These are phyloP conservation scores for Camelus bactrianus DNA, from an alignment of 2,113 vertebrate species.

Conservation along the genomic window DNA sequence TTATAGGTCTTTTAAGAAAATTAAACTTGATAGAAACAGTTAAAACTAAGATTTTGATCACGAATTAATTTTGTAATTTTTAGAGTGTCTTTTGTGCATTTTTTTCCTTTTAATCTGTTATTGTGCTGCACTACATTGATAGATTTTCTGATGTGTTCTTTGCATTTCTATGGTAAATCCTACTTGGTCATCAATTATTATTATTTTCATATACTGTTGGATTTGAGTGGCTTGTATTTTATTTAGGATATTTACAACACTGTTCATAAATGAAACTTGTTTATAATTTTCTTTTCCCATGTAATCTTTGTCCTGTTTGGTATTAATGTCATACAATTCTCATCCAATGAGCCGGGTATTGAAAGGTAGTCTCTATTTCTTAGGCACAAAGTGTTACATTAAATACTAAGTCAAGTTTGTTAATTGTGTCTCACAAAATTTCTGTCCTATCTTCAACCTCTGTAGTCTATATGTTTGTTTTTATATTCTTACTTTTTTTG, in stretches of 20 bases:
- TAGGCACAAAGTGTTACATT: constrained; percentile 7
- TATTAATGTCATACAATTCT: neutral
- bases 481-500: neutral
- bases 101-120: neutral
- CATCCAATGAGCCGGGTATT: neutral
- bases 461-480: neutral
- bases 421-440: constrained; percentile 11
- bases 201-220: neutral
- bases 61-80: neutral
- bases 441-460: neutral
- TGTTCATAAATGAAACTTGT: constrained; percentile 17
- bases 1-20: constrained; percentile 38
- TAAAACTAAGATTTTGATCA: constrained; percentile 23
- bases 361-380: neutral
- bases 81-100: neutral
- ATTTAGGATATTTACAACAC: constrained; percentile 13
- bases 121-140: neutral
- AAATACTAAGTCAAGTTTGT: neutral
- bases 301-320: neutral
- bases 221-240: constrained; percentile 5
- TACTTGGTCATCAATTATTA: constrained; percentile 4
- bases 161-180: neutral
- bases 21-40: neutral
- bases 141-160: constrained; percentile 7
- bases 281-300: neutral